A percentile compares a stretch with the other conserved stretches of the same genome.
These are phyloP conservation scores for Platygyra sinensis DNA, from an alignment of 64 coral and sea anemone genomes.

Conservation along the genomic window DNA sequence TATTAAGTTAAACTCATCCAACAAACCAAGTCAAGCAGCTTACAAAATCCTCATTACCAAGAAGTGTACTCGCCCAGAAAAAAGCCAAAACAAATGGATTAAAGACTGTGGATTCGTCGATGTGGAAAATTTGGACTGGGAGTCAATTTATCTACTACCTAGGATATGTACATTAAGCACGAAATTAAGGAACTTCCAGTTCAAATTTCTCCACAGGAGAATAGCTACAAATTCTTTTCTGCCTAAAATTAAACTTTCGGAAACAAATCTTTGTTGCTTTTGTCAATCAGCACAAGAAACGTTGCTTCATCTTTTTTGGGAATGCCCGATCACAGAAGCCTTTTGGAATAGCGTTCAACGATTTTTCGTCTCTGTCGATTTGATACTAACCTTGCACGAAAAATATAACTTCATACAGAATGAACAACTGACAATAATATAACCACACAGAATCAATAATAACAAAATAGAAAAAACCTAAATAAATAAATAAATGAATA, in stretches of 20 bases:
- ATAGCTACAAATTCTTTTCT: background rate
- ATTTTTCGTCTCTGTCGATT: too few relatives aligned
- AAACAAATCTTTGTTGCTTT: background rate
- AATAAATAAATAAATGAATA: too few relatives aligned
- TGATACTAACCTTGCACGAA: too few relatives aligned
- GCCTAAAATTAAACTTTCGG: background rate
- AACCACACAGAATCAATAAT: too few relatives aligned
- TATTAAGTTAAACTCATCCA: background rate
- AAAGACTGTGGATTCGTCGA: background rate
- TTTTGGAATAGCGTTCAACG: too few relatives aligned
- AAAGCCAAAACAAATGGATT: background rate
- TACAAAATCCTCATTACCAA: background rate
- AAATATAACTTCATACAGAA: too few relatives aligned
- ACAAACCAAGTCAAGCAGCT: background rate
- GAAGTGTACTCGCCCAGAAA: background rate
- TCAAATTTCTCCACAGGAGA: background rate
- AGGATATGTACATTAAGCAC: background rate
- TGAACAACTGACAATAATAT: too few relatives aligned
- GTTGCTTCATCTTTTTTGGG: too few relatives aligned
- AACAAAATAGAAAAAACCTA: too few relatives aligned
- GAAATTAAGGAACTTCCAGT: background rate
- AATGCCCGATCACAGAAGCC: too few relatives aligned
- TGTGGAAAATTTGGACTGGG: background rate
- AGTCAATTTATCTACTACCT: background rate
- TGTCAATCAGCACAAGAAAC: too few relatives aligned